A percentile compares a stretch with the other conserved stretches of the same genome.
These are phyloP conservation scores for Neodiprion fabricii DNA, from an alignment of 1,140 invertebrate genomes.

Conservation along the genomic window DNA sequence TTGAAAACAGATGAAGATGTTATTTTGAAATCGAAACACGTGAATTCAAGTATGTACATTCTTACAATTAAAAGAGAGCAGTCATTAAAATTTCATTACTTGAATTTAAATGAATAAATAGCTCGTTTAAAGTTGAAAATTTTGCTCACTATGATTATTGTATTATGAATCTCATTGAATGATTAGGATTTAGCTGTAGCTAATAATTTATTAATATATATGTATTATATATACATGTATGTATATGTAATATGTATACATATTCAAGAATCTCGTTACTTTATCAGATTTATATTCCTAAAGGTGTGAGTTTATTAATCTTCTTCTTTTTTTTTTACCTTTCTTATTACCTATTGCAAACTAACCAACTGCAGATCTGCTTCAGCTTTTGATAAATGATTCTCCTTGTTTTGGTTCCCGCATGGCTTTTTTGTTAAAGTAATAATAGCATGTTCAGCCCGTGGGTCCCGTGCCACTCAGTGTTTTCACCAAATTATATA, in stretches of 20 bases:
- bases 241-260: too few relatives aligned
- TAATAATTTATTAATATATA: not conserved
- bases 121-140: not conserved
- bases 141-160: constrained; percentile 1
- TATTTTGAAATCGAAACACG: too few relatives aligned
- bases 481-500: not conserved
- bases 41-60: too few relatives aligned
- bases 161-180: not conserved
- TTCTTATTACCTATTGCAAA: not conserved
- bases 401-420: not conserved
- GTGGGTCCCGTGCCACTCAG: constrained; percentile 3
- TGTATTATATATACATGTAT: too few relatives aligned
- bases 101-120: not conserved
- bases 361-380: not conserved
- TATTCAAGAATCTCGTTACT: not conserved
- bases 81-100: not conserved
- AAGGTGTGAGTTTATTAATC: not conserved
- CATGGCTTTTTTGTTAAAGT: not conserved
- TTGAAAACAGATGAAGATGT: too few relatives aligned
- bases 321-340: not conserved
- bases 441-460: not conserved
- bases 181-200: not conserved
- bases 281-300: not conserved
- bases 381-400: not conserved
- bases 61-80: too few relatives aligned